These are phyloP conservation scores for Manis pentadactyla DNA, from an alignment of 2,797 vertebrate genomes.

Conservation along the genomic window DNA sequence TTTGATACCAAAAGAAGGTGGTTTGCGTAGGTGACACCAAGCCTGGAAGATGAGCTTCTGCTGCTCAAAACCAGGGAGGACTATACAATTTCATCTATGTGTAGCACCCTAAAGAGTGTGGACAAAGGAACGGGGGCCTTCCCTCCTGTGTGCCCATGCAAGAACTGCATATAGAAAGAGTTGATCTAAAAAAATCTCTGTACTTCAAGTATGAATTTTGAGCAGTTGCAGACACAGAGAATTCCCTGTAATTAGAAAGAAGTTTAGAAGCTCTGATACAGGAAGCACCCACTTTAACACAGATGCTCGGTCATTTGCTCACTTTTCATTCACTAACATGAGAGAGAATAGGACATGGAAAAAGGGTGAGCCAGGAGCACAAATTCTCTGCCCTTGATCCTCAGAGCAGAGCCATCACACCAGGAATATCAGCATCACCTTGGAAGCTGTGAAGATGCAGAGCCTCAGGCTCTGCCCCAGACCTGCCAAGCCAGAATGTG, in stretches of 20 bases:
- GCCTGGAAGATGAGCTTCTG: background rate
- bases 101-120: background rate
- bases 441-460: background rate
- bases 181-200: background rate
- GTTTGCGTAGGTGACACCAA: background rate
- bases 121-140: background rate
- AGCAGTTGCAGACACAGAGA: background rate
- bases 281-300: background rate
- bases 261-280: background rate
- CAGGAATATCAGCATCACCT: background rate
- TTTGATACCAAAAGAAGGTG: background rate
- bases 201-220: background rate
- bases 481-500: background rate
- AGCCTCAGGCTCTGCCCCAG: background rate
- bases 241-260: background rate
- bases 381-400: background rate
- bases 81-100: background rate
- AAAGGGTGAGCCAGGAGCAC: background rate
- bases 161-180: background rate
- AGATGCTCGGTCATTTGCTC: background rate
- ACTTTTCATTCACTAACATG: background rate
- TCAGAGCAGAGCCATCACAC: background rate
- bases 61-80: background rate
- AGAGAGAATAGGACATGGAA: background rate
- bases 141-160: background rate